Conservation (phyloP, 1,140 invertebrate genomes). For the Drosophila sucinea region DNA sequence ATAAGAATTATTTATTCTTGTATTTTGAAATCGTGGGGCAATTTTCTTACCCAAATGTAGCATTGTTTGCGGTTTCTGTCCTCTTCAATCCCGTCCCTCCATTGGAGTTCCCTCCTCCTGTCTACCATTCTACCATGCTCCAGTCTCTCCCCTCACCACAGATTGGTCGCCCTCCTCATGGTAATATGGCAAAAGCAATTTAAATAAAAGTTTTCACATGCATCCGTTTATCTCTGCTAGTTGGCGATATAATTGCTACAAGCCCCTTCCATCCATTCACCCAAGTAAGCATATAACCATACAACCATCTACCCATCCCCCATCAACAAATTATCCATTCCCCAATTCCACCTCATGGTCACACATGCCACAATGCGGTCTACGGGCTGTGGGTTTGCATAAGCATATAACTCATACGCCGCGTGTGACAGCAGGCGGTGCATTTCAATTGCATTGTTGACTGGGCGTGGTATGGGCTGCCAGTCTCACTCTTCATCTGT, state of each 20-base stretch:
- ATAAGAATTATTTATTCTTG: neutral
- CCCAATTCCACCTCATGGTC: neutral
- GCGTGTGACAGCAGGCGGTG: constrained; percentile 12
- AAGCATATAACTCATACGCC: constrained; percentile 22
- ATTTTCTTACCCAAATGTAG: neutral
- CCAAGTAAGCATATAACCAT: neutral
- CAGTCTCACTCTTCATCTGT: neutral
- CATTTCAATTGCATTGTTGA: constrained; percentile 25
- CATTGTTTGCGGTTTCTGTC: constrained; percentile 11
- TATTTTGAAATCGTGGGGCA: neutral
- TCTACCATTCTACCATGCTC: neutral
- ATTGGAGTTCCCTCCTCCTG: neutral
- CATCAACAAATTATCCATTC: neutral
- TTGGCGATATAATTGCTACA: constrained; percentile 12
- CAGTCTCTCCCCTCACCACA: neutral
- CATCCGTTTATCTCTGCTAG: constrained; percentile 12
- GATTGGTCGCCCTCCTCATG: constrained; percentile 3
- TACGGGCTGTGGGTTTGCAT: constrained; percentile 12
- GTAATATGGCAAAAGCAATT: constrained; percentile 46
- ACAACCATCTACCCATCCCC: neutral
- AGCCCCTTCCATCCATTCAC: neutral
- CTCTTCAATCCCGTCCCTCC: neutral
- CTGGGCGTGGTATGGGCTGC: constrained; percentile 17
- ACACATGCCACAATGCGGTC: constrained; percentile 11
- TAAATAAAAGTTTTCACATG: constrained; percentile 34